Evolutionary conservation across 2,888 invertebrate genomes (phyloP).

Genomic region (Drosophila monieri): DNA sequence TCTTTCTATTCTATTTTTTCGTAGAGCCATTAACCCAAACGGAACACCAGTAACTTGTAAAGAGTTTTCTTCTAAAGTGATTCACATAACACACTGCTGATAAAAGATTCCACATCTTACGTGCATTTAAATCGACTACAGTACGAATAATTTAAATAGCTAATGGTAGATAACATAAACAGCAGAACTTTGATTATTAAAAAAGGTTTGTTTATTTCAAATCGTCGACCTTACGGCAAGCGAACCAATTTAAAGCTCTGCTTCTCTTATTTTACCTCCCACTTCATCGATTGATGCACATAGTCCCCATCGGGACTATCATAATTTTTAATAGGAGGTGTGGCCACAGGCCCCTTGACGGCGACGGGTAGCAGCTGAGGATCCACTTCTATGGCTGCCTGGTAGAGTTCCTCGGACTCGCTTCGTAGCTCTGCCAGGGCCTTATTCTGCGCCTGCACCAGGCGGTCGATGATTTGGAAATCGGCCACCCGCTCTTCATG

Average conservation of each 20-base stretch:
- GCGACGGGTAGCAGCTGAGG: constrained; percentile 88
- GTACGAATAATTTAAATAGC: background rate
- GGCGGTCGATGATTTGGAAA: constrained; percentile 88
- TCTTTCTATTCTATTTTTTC: no score
- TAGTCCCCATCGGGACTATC: constrained; percentile 96
- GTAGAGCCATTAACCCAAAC: no score
- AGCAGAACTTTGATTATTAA: background rate
- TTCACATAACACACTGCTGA: no score
- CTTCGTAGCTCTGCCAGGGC: constrained; percentile 92
- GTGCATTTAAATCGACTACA: background rate
- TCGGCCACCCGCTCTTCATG: constrained; percentile 87
- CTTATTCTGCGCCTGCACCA: constrained; percentile 88
- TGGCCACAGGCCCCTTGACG: constrained; percentile 90
- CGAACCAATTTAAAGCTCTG: constrained; percentile 22
- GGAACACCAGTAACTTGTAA: background rate
- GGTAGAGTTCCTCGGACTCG: constrained; percentile 94
- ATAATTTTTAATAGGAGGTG: constrained; percentile 93
- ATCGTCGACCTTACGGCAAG: background rate
- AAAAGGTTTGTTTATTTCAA: constrained; percentile 25
- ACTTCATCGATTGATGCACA: constrained; percentile 91
- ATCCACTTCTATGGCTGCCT: constrained; percentile 93
- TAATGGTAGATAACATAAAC: background rate
- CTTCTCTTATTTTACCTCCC: constrained; percentile 85
- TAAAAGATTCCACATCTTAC: background rate
- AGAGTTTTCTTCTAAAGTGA: no score